These are phyloP conservation scores for Elymnias hypermnestra DNA, from an alignment of 1,140 invertebrate species.

Conservation along the genomic window DNA sequence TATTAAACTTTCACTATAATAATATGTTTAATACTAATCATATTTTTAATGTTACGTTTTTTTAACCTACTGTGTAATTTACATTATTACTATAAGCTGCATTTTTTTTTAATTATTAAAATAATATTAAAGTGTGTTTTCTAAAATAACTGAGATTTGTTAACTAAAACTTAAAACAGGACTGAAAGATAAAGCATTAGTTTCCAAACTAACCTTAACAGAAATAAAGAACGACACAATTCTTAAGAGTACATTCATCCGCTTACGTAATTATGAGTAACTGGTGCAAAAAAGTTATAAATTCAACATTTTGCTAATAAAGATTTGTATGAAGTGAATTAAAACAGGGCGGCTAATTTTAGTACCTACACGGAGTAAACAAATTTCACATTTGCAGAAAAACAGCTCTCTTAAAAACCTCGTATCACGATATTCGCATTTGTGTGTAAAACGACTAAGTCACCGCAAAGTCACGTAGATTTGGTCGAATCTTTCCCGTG, in stretches of 20 bases:
- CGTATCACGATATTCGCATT: constrained; percentile 33
- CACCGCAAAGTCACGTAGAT: constrained; percentile 17
- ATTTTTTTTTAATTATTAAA: no score
- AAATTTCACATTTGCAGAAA: constrained; percentile 40
- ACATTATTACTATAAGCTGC: no score
- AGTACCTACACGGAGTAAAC: constrained; percentile 39
- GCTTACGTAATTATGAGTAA: constrained; percentile 1
- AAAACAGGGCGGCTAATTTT: constrained; percentile 25
- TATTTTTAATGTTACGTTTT: no score
- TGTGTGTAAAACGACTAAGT: neutral
- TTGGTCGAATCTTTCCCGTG: constrained; percentile 37
- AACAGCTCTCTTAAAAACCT: constrained; percentile 39
- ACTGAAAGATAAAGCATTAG: neutral
- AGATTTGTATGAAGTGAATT: constrained; percentile 23
- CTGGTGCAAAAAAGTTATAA: neutral
- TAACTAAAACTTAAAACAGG: no score
- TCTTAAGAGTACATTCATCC: neutral
- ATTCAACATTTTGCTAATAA: constrained; percentile 9
- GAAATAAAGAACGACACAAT: neutral
- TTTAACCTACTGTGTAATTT: no score
- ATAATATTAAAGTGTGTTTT: no score
- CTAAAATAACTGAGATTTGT: no score
- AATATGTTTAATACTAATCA: no score
- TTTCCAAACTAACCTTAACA: no score
- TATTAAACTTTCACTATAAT: no score